Evolutionary conservation across 2,113 vertebrate genomes (phyloP).

Genomic region (Mustelus asterias): DNA sequence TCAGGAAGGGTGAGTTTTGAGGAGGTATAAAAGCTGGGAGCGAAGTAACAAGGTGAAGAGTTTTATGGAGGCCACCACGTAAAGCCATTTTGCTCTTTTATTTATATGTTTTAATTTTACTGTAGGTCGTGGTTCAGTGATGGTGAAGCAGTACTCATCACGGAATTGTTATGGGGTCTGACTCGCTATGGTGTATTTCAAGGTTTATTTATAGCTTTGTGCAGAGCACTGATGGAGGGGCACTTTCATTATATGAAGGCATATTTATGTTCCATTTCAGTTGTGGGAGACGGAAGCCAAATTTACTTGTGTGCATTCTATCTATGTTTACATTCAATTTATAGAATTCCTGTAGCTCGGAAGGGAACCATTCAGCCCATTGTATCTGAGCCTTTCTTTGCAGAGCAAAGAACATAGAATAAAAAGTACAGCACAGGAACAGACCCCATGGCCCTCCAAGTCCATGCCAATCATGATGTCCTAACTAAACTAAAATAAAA

Average conservation of each 20-base stretch:
- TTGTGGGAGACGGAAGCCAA: neutral
- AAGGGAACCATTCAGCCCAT: neutral
- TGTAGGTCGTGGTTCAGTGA: conserved; percentile 10
- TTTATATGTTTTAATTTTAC: conserved; percentile 28
- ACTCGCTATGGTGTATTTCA: neutral
- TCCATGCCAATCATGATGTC: no score
- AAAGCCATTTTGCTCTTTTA: conserved; percentile 18
- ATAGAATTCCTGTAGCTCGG: neutral
- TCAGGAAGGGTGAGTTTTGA: neutral
- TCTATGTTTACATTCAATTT: neutral
- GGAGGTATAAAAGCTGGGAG: neutral
- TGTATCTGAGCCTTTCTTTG: neutral
- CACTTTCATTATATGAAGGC: neutral
- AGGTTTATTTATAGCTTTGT: conserved; percentile 24
- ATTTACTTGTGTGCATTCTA: neutral
- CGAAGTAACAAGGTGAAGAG: neutral
- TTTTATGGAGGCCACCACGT: neutral
- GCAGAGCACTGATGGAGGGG: neutral
- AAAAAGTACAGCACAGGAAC: no score
- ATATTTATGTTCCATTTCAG: neutral
- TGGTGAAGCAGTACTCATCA: neutral
- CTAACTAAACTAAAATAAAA: no score
- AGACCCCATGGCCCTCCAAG: no score
- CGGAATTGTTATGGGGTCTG: conserved; percentile 4
- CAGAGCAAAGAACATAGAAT: no score